A percentile compares a stretch with the other conserved stretches of the same genome.
Evolutionary conservation across 2,113 vertebrate genomes (phyloP).

Genomic region (Trochalopteron elliotii): DNA sequence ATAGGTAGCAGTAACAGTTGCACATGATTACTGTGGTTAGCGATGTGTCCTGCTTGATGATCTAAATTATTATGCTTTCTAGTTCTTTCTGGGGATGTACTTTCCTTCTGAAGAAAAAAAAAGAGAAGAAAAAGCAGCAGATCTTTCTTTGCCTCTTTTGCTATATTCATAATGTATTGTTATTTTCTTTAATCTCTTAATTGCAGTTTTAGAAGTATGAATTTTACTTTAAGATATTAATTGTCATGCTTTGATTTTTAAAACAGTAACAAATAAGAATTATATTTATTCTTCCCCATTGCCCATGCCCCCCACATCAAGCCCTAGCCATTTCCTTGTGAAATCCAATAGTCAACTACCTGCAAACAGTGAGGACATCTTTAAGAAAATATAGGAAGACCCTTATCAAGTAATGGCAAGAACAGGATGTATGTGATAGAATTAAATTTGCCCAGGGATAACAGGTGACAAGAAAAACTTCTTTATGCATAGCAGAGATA

Average conservation of each 20-base stretch:
- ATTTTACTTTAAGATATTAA: background rate
- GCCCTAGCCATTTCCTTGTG: background rate
- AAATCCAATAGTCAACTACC: background rate
- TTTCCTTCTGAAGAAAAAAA: background rate
- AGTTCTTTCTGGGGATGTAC: background rate
- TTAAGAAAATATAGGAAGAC: background rate
- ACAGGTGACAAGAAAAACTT: background rate
- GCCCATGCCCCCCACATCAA: accelerated
- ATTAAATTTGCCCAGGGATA: background rate
- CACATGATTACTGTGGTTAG: background rate
- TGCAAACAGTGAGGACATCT: background rate
- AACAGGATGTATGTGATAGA: background rate
- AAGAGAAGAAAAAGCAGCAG: background rate
- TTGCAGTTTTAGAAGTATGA: background rate
- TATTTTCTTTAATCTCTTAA: background rate
- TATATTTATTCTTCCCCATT: background rate
- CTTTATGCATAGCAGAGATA: background rate
- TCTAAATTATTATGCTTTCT: background rate
- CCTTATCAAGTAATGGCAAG: background rate
- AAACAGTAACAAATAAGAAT: background rate
- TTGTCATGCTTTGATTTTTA: background rate
- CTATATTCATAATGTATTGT: background rate
- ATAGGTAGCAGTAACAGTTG: background rate
- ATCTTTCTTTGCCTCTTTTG: background rate
- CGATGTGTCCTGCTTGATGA: background rate